Evolutionary conservation across 2,888 invertebrate genomes (phyloP).

Genomic region (Eilema caniola): DNA sequence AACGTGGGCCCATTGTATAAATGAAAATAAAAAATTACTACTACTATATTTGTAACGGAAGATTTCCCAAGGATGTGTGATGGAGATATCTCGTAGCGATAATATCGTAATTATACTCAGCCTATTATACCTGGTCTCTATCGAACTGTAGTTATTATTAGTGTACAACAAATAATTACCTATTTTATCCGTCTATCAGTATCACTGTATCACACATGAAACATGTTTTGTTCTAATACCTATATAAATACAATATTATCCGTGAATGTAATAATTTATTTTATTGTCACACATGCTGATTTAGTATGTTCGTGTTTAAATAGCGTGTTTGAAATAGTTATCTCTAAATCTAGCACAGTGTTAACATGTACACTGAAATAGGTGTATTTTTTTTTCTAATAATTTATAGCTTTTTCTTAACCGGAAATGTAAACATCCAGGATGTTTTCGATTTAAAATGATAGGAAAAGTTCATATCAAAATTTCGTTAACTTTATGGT

Average conservation of each 20-base stretch:
- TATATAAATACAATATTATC: not conserved
- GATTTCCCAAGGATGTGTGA: not conserved
- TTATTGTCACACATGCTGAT: not conserved
- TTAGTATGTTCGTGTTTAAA: slow-evolving; percentile 9
- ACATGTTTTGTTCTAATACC: not conserved
- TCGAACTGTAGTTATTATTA: not conserved
- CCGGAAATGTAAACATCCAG: too few relatives aligned
- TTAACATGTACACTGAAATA: not conserved
- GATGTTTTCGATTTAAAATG: too few relatives aligned
- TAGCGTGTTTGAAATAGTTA: slow-evolving; percentile 14
- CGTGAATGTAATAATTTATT: not conserved
- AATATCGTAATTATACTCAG: not conserved
- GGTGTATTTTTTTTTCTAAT: not conserved
- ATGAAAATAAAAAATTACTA: too few relatives aligned
- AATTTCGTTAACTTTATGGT: too few relatives aligned
- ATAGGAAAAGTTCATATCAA: too few relatives aligned
- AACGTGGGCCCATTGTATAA: too few relatives aligned
- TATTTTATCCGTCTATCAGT: not conserved
- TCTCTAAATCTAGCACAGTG: slow-evolving; percentile 9
- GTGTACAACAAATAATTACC: not conserved
- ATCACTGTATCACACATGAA: not conserved
- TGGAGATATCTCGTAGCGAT: not conserved
- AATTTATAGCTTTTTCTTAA: not conserved
- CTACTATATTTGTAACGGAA: too few relatives aligned
- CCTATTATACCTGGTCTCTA: not conserved